Evolutionary conservation across 2,797 vertebrate species (phyloP).

Genomic region (Sebastes nivosus): DNA sequence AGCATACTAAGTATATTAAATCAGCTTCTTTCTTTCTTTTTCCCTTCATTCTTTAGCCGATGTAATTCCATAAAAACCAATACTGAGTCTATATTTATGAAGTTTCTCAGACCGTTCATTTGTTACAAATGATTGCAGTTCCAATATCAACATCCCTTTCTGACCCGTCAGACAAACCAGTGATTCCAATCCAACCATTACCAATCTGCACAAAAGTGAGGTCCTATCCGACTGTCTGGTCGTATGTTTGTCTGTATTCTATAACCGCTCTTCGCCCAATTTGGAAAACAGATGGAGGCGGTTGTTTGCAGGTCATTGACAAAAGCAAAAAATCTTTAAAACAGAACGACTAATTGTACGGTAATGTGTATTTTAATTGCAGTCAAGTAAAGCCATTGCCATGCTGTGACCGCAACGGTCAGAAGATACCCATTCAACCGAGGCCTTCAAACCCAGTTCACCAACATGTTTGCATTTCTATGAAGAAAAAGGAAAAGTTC

Average conservation of each 20-base stretch:
- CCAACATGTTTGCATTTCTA: slow-evolving; percentile 29
- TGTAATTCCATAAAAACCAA: slow-evolving; percentile 16
- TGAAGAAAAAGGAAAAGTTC: slow-evolving; percentile 13
- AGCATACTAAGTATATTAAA: not conserved
- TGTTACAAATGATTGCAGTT: slow-evolving; percentile 2
- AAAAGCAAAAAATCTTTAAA: slow-evolving; percentile 18
- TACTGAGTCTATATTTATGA: not conserved
- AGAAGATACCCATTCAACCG: not conserved
- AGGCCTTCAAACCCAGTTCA: not conserved
- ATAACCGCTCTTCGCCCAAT: not conserved
- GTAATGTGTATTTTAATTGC: slow-evolving; percentile 35
- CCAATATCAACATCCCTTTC: slow-evolving; percentile 33
- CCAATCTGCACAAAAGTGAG: not conserved
- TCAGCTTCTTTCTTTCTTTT: not conserved
- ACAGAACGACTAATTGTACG: slow-evolving; percentile 22
- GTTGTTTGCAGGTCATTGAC: slow-evolving; percentile 29
- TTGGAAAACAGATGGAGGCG: slow-evolving; percentile 35
- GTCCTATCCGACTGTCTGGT: slow-evolving; percentile 13
- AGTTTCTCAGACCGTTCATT: slow-evolving; percentile 28
- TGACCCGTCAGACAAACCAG: slow-evolving; percentile 26
- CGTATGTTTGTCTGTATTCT: slow-evolving; percentile 1
- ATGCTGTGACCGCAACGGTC: not conserved
- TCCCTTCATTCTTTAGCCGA: not conserved
- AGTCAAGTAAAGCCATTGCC: slow-evolving; percentile 23
- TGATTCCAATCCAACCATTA: slow-evolving; percentile 30